Evolutionary conservation across 2,113 vertebrate species (phyloP).

Genomic region (Brienomyrus brachyistius): DNA sequence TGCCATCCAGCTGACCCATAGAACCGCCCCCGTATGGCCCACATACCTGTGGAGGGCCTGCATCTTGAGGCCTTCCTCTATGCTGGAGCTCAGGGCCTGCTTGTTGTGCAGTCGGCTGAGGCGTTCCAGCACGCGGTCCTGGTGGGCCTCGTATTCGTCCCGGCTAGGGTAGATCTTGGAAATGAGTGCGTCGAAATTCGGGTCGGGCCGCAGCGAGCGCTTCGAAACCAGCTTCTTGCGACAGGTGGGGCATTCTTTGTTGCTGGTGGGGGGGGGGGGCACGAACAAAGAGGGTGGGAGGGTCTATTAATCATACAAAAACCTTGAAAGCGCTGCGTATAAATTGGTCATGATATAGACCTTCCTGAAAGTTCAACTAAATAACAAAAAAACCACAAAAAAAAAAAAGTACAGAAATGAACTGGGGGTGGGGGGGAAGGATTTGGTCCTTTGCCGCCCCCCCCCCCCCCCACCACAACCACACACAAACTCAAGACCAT

Average conservation of each 20-base stretch:
- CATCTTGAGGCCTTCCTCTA: constrained; percentile 81
- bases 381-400: not conserved
- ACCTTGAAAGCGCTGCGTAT: not conserved
- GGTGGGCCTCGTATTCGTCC: constrained; percentile 85
- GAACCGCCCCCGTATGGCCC: rapidly evolving
- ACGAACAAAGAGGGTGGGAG: not conserved
- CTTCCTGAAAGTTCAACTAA: not conserved
- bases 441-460: not conserved
- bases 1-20: not conserved
- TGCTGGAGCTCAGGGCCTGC: constrained; percentile 80
- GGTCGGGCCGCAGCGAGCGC: constrained; percentile 75
- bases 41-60: constrained; percentile 79
- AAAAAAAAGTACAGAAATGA: not conserved
- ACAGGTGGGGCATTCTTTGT: constrained; percentile 87
- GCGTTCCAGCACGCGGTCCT: constrained; percentile 76
- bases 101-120: constrained; percentile 81
- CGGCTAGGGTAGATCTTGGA: constrained; percentile 87
- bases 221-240: constrained; percentile 85
- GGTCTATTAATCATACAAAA: not conserved
- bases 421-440: not conserved
- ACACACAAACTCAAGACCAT: not conserved
- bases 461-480: not conserved
- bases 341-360: not conserved
- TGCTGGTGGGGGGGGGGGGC: constrained; percentile 50
- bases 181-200: constrained; percentile 84